phyloP scores from a whole-genome alignment of 2,113 vertebrate species.

The Salvelinus fontinalis region DNA sequence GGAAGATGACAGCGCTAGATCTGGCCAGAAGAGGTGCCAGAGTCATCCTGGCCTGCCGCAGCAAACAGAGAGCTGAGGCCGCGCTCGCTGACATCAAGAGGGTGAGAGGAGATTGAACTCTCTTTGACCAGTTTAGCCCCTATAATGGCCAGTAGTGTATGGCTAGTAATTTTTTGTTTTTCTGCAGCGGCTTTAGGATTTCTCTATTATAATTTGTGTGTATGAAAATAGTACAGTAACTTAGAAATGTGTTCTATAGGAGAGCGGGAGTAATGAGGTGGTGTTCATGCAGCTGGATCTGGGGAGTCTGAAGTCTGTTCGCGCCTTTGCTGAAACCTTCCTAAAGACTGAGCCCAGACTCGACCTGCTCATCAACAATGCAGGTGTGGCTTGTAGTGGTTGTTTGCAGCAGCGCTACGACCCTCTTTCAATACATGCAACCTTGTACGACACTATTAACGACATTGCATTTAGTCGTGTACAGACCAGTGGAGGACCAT shows the following conservation, averaged over 20 bases:
- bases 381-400: conserved; percentile 80
- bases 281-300: conserved; percentile 87
- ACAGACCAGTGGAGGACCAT: no score
- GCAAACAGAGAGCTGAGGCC: conserved; percentile 69
- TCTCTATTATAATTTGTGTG: background rate
- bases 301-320: conserved; percentile 81
- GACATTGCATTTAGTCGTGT: no score
- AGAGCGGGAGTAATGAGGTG: conserved; percentile 79
- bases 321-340: conserved; percentile 81
- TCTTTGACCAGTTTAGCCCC: background rate
- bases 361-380: conserved; percentile 92
- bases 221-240: background rate
- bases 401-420: conserved; percentile 67
- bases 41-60: conserved; percentile 83
- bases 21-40: conserved; percentile 84
- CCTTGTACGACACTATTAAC: no score
- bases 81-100: conserved; percentile 76
- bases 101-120: conserved; percentile 57
- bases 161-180: no score
- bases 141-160: no score
- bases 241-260: conserved; percentile 45
- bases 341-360: conserved; percentile 83
- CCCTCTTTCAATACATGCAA: no score
- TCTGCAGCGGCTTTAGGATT: no score
- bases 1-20: conserved; percentile 80